Conservation (phyloP, 2,888 invertebrate species). For the Ecdyonurus torrentis region DNA sequence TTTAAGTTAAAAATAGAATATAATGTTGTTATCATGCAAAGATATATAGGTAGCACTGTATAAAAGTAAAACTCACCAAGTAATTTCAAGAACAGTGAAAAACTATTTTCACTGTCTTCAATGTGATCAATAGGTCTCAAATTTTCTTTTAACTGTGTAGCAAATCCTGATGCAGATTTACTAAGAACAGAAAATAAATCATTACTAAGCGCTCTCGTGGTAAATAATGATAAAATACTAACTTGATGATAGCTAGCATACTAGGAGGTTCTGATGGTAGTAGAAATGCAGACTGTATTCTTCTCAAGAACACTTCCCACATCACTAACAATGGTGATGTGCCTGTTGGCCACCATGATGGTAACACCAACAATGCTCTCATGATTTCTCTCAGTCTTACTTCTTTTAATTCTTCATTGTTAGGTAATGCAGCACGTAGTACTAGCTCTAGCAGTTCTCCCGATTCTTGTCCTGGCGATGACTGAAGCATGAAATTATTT, state of each 20-base stretch:
- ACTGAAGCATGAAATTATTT: too few relatives aligned
- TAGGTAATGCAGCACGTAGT: neutral
- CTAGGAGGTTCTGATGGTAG: constrained; percentile 29
- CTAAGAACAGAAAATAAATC: constrained; percentile 14
- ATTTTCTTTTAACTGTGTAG: constrained; percentile 12
- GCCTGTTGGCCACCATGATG: constrained; percentile 28
- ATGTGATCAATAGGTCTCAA: neutral
- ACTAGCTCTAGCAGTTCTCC: neutral
- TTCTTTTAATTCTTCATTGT: neutral
- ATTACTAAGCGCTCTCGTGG: neutral
- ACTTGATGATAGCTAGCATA: constrained; percentile 26
- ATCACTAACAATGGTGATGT: constrained; percentile 31
- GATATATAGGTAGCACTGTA: neutral
- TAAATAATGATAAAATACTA: constrained; percentile 4
- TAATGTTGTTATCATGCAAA: too few relatives aligned
- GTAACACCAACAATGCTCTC: neutral
- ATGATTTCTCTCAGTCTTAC: neutral
- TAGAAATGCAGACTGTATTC: constrained; percentile 35
- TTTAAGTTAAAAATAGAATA: too few relatives aligned
- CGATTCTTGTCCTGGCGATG: neutral
- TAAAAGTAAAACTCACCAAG: neutral
- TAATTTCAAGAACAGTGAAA: constrained; percentile 14
- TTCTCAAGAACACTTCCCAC: constrained; percentile 41
- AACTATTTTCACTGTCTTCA: constrained; percentile 21
- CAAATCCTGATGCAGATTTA: constrained; percentile 21